phyloP scores from a whole-genome alignment of 2,888 invertebrate species.

The Neelides folsomi region DNA sequence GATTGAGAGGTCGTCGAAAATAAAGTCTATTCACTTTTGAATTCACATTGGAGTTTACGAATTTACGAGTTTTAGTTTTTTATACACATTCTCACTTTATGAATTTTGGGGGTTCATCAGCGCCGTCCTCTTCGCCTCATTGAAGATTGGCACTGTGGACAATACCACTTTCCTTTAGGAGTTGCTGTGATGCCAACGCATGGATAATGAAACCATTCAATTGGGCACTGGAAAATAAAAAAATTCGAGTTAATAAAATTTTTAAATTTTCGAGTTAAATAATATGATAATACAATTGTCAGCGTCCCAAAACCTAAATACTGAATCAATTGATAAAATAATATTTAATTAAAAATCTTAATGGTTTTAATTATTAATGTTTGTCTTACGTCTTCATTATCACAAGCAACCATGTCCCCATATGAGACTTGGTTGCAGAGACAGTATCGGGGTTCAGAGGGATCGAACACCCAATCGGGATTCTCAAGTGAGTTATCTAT shows the following conservation, averaged over 20 bases:
- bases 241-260: neutral
- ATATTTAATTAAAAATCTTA: neutral
- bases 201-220: conserved; percentile 98
- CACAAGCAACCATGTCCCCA: conserved; percentile 98
- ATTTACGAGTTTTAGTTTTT: too few relatives aligned
- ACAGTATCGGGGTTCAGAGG: conserved; percentile 91
- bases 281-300: too few relatives aligned
- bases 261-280: too few relatives aligned
- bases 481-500: conserved; percentile 36
- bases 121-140: conserved; percentile 61
- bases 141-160: conserved; percentile 81
- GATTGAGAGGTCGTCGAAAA: too few relatives aligned
- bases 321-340: too few relatives aligned
- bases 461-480: conserved; percentile 79
- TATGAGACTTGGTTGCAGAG: conserved; percentile 94
- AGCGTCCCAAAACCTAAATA: too few relatives aligned
- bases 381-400: conserved; percentile 80
- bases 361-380: too few relatives aligned
- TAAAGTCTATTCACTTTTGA: too few relatives aligned
- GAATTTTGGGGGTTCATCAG: too few relatives aligned
- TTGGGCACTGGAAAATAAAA: conserved; percentile 63
- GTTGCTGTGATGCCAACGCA: conserved; percentile 93
- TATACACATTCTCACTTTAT: too few relatives aligned
- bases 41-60: too few relatives aligned
- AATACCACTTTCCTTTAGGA: conserved; percentile 98